Evolutionary conservation across 2,113 vertebrate species (phyloP), one percentile per base, ranked within the genome.

Genomic region (Pelvicachromis taeniatus): DNA sequence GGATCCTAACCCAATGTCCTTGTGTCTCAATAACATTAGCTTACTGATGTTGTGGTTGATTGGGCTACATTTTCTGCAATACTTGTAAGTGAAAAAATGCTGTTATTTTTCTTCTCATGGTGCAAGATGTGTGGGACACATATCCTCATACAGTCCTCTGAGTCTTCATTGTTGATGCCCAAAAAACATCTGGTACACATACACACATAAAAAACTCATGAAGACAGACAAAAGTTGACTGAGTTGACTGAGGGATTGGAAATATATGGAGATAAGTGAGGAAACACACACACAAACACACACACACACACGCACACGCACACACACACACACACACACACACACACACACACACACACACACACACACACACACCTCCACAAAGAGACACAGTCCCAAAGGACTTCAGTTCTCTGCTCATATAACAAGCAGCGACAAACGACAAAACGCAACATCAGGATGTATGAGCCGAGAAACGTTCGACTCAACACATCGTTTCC

Each of bases 371-470:
- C 78, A 82, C 40, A 77, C 53, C 40, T 19, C 75, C 48, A 87
- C 73, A 77, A 23, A 82, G n/a, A 84, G 45, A 52, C 31, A 42
- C 11, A 56, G 17, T 82, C 88, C 56, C 86, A 54, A 59, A 82
- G 77, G 85, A 89, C 26, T 35, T 83, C 80, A 78, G 58, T 31
- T 85, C 84, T 78, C 77, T 58, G 58, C 87, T 90, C 13, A 6
- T 56, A 48, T 79, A 80, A 93, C 84, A 80, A 90, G 68, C 68
- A 82, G 58, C 80, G 45, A 84, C 80, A 87, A 90, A 88, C 42
- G 77, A 85, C 83, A 88, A 88, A 85, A 89, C 53, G 31, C 59
- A 3, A 88, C 83, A 87, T 79, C 88, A 80, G 58, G 84, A 55
- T 56, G 17, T 80, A 78, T 91, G 84, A 89, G 84, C 78, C 58